phyloP scores from a whole-genome alignment of 2,797 vertebrate genomes.

The Poeciliopsis gracilis region DNA sequence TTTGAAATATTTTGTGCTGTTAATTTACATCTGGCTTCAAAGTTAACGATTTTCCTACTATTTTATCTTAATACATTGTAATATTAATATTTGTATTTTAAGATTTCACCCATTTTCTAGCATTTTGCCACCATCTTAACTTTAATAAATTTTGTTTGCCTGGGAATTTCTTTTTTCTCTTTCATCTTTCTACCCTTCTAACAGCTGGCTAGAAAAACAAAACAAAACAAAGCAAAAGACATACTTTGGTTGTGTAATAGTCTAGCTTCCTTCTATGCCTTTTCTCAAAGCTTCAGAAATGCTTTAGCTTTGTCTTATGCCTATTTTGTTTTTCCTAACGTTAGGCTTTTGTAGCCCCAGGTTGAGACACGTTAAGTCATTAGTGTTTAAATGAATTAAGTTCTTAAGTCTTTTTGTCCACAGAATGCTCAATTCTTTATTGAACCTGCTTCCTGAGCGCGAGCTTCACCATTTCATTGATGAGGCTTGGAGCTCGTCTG shows the following conservation, averaged over 20 bases:
- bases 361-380: conserved; percentile 70
- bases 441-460: conserved; percentile 47
- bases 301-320: conserved; percentile 25
- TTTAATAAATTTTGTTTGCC: not conserved
- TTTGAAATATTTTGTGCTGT: not conserved
- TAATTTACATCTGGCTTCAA: not conserved
- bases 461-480: conserved; percentile 48
- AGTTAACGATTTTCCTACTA: not conserved
- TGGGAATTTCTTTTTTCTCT: not conserved
- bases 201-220: not conserved
- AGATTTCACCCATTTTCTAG: not conserved
- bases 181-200: not conserved
- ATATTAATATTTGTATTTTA: not conserved
- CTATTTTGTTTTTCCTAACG: conserved; percentile 69
- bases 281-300: conserved; percentile 27
- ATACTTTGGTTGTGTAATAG: conserved; percentile 30
- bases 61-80: not conserved
- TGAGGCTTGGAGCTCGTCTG: conserved; percentile 55
- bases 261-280: conserved; percentile 12
- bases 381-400: conserved; percentile 69
- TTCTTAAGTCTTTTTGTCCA: conserved; percentile 68
- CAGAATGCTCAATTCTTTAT: conserved; percentile 58
- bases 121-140: not conserved
- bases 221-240: not conserved
- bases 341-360: conserved; percentile 57